Percentiles rank a stretch among this genome's conserved stretches.
Evolutionary conservation across 2,888 invertebrate genomes (phyloP).

Genomic region (Acanthosepion pharaonis): DNA sequence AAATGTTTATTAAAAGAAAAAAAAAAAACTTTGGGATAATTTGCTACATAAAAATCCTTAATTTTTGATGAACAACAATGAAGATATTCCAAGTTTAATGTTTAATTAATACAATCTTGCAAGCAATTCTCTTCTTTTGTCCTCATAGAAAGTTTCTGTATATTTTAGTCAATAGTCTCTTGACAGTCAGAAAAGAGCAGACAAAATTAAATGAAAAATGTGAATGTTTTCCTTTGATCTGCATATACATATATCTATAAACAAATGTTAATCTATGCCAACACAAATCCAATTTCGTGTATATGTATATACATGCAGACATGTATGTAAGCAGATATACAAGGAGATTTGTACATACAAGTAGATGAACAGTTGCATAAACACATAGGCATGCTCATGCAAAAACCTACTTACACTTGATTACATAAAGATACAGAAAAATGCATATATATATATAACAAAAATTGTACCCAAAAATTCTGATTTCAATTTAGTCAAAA

Average conservation of each 20-base stretch:
- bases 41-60: too few relatives aligned
- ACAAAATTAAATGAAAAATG: not conserved
- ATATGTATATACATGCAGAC: not conserved
- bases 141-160: too few relatives aligned
- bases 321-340: not conserved
- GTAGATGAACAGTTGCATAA: not conserved
- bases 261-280: not conserved
- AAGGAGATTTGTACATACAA: not conserved
- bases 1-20: too few relatives aligned
- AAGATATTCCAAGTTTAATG: too few relatives aligned
- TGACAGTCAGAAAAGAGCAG: too few relatives aligned
- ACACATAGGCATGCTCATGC: not conserved
- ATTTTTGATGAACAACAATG: too few relatives aligned
- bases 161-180: too few relatives aligned
- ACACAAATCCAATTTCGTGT: not conserved
- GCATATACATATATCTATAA: not conserved
- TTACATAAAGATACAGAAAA: not conserved
- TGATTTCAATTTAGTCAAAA: too few relatives aligned
- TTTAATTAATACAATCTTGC: too few relatives aligned
- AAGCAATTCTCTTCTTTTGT: too few relatives aligned
- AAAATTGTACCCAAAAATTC: too few relatives aligned
- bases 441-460: not conserved
- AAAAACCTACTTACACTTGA: not conserved
- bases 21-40: too few relatives aligned
- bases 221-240: not conserved